A percentile compares a stretch with the other conserved stretches of the same genome.
These are phyloP conservation scores for Festucalex cinctus DNA, from an alignment of 2,113 vertebrate genomes.

Conservation along the genomic window DNA sequence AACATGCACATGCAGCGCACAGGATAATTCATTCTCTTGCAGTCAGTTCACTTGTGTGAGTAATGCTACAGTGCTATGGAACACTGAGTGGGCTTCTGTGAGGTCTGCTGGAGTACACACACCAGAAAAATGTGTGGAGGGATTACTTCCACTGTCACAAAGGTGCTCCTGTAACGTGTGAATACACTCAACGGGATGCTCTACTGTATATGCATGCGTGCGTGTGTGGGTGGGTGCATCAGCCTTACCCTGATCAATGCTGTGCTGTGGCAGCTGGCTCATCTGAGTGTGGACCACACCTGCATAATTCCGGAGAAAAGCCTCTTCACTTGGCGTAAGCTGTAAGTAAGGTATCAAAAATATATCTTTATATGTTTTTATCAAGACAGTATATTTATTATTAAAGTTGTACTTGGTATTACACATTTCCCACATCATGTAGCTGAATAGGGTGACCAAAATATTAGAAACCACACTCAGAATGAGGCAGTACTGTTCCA, in stretches of 20 bases:
- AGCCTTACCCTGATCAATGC: constrained; percentile 92
- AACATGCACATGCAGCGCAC: background rate
- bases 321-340: constrained; percentile 94
- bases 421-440: background rate
- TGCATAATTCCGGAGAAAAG: constrained; percentile 91
- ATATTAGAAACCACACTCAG: background rate
- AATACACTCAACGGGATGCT: background rate
- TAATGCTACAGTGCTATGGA: constrained; percentile 34
- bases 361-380: background rate
- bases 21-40: constrained; percentile 41
- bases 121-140: constrained; percentile 10
- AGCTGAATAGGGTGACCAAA: background rate
- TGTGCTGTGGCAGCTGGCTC: constrained; percentile 96
- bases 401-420: too few relatives aligned
- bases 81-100: constrained; percentile 13
- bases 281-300: constrained; percentile 96
- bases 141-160: constrained; percentile 25
- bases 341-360: constrained; percentile 43
- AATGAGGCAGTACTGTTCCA: too few relatives aligned
- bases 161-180: background rate
- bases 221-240: background rate
- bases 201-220: background rate
- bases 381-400: background rate
- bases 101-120: constrained; percentile 11
- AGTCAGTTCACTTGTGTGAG: constrained; percentile 35